These are phyloP conservation scores for Periparus ater DNA, from an alignment of 2,797 vertebrate genomes.

Conservation along the genomic window DNA sequence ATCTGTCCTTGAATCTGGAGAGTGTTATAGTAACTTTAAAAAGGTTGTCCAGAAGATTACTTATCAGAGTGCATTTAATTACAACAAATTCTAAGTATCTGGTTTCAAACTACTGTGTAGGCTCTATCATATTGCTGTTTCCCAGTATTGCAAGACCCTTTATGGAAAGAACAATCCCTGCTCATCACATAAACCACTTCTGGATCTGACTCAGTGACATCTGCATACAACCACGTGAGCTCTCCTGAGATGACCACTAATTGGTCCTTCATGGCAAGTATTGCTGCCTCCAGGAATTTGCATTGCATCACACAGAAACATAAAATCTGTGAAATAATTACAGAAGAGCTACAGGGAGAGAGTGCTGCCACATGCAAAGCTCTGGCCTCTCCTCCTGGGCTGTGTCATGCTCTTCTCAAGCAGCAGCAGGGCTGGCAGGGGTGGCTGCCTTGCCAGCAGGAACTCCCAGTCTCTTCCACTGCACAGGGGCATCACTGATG, in stretches of 20 bases:
- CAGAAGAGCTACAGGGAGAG: constrained; percentile 38
- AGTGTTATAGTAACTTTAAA: background rate
- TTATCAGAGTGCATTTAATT: background rate
- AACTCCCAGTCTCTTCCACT: background rate
- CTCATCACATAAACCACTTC: background rate
- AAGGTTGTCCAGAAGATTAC: background rate
- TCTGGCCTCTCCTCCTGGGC: constrained; percentile 25
- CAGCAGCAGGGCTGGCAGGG: background rate
- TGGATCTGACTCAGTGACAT: background rate
- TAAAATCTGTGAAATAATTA: constrained; percentile 65
- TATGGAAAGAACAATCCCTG: background rate
- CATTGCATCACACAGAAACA: constrained; percentile 49
- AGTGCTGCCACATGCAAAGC: background rate
- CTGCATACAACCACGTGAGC: background rate
- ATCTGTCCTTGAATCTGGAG: background rate
- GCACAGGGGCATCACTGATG: background rate
- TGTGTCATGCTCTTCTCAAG: background rate
- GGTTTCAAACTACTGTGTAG: background rate
- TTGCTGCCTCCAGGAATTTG: constrained; percentile 61
- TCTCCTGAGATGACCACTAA: constrained; percentile 55
- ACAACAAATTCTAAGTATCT: background rate
- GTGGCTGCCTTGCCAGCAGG: rapidly evolving
- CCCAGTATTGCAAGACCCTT: background rate
- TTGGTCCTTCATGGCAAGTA: constrained; percentile 42
- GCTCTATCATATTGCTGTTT: background rate